Base-by-base conservation (phyloP, 92 coral and sea anemone genomes). In the Isaurus tuberculatus region DNA sequence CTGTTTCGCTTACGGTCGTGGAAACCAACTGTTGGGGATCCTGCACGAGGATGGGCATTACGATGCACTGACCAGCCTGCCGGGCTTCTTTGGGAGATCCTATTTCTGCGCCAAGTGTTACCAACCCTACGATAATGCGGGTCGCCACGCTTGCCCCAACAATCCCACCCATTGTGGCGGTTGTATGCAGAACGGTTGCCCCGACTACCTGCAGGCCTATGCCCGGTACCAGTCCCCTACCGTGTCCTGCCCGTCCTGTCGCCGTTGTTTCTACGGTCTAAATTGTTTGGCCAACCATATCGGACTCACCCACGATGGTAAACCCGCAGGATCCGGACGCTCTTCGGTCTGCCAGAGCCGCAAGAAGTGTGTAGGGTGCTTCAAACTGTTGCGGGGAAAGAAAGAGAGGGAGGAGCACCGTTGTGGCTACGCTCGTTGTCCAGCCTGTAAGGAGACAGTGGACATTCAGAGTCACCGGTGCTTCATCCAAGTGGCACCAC, bases 251-350 rank as follows among this genome's bases (percentile, higher is more conserved):
- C 33, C 58, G 0, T 23, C 33, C 5, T 71, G 77, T 42, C n/a
- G 34, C 14, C 58, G 77, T 4, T 3, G 11, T 2, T 71, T 71
- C 34, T 71, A 42, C 60, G 77, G 77, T 8, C 58, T n/a, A n/a
- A 71, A 58, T 16, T 71, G 77, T 71, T 13, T 71, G 33, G 34
- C 40, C 9, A 8, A 58, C 14, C 87, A 72, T 13, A 37, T 51
- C 13, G 26, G 40, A 0, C 30, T 1, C 4, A 33, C 70, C 43
- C 58, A 83, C 60, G 68, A 33, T 15, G 55, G 55, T 3, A 48
- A 48, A 48, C 55, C 55, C 19, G 55, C 55, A 11, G 55, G 55
- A 8, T 1, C 55, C 19, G 17, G 17, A 8, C 5, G 15, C 1
- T 2, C 53, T 36, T 13, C 6, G 3, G 19, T 36, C 16, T 48